phyloP scores from a whole-genome alignment of 2,113 vertebrate species.

The Python bivittatus region DNA sequence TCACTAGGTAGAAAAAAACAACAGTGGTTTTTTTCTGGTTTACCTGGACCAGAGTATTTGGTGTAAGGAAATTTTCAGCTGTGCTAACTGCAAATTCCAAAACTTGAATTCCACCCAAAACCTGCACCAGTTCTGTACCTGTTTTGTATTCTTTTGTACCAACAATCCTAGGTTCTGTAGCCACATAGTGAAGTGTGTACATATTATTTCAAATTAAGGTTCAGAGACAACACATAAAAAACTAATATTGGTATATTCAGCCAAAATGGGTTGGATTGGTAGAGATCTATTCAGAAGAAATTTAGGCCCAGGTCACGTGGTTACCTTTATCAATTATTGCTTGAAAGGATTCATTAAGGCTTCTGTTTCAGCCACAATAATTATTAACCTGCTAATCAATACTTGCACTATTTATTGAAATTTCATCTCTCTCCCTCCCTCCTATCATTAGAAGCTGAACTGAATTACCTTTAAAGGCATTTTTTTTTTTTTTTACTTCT shows the following conservation, averaged over 20 bases:
- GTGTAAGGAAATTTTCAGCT: too few relatives aligned
- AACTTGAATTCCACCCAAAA: not conserved
- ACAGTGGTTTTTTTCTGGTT: too few relatives aligned
- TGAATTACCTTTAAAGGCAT: not conserved
- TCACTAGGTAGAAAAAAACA: too few relatives aligned
- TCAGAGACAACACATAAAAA: not conserved
- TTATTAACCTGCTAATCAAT: not conserved
- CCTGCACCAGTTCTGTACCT: not conserved
- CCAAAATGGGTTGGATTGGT: not conserved
- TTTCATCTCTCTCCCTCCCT: not conserved
- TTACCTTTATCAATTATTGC: not conserved
- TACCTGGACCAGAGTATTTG: too few relatives aligned
- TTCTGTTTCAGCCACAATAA: not conserved
- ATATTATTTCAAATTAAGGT: not conserved
- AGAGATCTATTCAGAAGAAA: not conserved
- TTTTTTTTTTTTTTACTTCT: not conserved
- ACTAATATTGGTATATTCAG: not conserved
- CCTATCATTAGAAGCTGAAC: not conserved
- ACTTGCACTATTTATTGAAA: not conserved
- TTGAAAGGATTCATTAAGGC: not conserved
- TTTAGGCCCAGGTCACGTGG: not conserved
- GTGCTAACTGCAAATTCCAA: too few relatives aligned
- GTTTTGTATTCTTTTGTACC: not conserved
- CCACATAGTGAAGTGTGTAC: not conserved
- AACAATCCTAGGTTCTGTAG: not conserved